Evolutionary conservation across 2,797 vertebrate species (phyloP).

Genomic region (Enoplosus armatus): DNA sequence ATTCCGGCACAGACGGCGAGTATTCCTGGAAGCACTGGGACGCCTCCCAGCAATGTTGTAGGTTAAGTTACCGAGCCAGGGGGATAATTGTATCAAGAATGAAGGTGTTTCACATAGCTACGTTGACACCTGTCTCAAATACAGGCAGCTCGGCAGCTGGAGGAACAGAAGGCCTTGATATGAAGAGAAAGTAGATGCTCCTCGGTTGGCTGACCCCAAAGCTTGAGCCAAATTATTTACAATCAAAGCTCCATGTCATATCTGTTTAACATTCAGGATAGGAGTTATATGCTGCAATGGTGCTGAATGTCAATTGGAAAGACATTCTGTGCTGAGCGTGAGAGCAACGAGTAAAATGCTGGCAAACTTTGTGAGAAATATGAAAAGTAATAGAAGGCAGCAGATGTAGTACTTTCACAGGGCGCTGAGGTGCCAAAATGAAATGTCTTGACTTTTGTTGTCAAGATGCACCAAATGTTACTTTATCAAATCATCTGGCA

Average conservation of each 20-base stretch:
- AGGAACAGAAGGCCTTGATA: constrained; percentile 81
- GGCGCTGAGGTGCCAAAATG: constrained; percentile 49
- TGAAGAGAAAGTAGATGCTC: constrained; percentile 79
- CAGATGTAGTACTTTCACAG: constrained; percentile 70
- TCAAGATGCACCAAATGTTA: constrained; percentile 73
- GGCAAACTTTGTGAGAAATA: constrained; percentile 60
- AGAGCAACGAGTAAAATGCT: constrained; percentile 41
- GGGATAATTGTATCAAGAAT: constrained; percentile 77
- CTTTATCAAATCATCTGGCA: constrained; percentile 58
- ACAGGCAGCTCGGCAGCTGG: constrained; percentile 79
- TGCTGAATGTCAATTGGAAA: constrained; percentile 79
- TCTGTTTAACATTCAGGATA: constrained; percentile 84
- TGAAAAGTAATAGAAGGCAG: constrained; percentile 65
- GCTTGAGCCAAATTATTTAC: constrained; percentile 85
- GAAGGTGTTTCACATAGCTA: constrained; percentile 70
- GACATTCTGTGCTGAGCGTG: constrained; percentile 42
- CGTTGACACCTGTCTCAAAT: constrained; percentile 80
- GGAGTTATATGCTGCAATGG: constrained; percentile 54
- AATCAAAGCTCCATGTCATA: constrained; percentile 80
- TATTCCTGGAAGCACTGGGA: constrained; percentile 81
- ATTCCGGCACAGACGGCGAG: constrained; percentile 68
- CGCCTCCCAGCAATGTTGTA: constrained; percentile 61
- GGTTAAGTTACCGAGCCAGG: constrained; percentile 75
- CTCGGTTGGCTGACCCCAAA: constrained; percentile 76
- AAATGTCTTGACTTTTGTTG: constrained; percentile 78